Percentiles rank a stretch among this genome's conserved stretches.
These are phyloP conservation scores for Lepidothrix coronata DNA, from an alignment of 2,113 vertebrate genomes.

Conservation along the genomic window DNA sequence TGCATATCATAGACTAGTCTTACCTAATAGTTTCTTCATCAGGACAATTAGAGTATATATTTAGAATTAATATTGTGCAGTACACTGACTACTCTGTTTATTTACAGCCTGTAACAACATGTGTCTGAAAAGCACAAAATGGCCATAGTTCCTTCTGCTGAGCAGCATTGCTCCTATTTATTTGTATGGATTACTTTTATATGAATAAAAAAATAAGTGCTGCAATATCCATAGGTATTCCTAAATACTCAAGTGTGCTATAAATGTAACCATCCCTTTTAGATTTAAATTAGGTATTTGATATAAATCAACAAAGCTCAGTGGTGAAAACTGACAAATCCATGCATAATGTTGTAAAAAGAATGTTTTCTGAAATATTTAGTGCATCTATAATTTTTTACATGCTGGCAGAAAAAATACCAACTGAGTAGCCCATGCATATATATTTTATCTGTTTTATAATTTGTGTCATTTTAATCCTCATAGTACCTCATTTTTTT, in stretches of 20 bases:
- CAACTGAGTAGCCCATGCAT: neutral
- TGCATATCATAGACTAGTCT: neutral
- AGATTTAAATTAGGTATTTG: slow-evolving; percentile 52
- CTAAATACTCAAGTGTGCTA: slow-evolving; percentile 32
- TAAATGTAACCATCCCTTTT: slow-evolving; percentile 6
- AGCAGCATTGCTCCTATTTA: neutral
- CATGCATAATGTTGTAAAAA: slow-evolving; percentile 18
- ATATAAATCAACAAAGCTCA: slow-evolving; percentile 41
- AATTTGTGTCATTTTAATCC: slow-evolving; percentile 47
- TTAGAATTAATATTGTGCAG: neutral
- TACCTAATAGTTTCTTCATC: neutral
- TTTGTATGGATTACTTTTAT: slow-evolving; percentile 1
- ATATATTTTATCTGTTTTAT: slow-evolving; percentile 38
- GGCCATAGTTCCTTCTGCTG: neutral
- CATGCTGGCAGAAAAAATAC: slow-evolving; percentile 7
- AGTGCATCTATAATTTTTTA: slow-evolving; percentile 14
- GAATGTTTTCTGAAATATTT: slow-evolving; percentile 33
- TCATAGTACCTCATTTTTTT: slow-evolving; percentile 24
- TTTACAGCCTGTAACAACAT: neutral
- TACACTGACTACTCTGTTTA: neutral
- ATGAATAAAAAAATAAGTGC: neutral
- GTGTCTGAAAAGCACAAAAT: neutral
- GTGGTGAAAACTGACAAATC: slow-evolving; percentile 18
- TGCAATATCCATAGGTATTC: slow-evolving; percentile 10
- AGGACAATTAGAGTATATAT: neutral